Base-by-base conservation (phyloP, 2,113 vertebrate genomes). In the Holacanthus passer region DNA sequence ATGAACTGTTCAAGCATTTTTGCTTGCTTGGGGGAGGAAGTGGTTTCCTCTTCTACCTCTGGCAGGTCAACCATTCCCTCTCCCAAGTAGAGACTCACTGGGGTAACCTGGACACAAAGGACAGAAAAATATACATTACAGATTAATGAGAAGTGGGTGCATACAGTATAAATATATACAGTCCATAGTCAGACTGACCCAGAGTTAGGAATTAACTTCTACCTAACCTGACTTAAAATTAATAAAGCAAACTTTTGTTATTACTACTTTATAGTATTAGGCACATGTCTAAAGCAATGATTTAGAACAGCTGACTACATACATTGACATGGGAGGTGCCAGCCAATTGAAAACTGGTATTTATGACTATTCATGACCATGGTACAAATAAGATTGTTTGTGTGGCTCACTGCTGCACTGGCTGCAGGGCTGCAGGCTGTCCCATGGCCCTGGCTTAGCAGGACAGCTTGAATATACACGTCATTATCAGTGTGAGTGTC, bases 401-500 rank as follows among this genome's bases (percentile, higher is more conserved):
- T 55, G 59, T 64, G 13, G 39, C 92, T 92, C 66, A 89, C 85
- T 53, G 77, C 48, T 95, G 94, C 91, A 39, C 93, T 10, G 22
- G 93, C 81, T 92, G 86, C 39, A 62, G 65, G 65, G 79, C 22
- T 78, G 35, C 96, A 97, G 45, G 94, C 6, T 0, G 93, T 71
- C 39, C 96, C 97, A 3, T 96, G 95, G 59, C 97, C 97, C 69
- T 93, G 90, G 41, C 87, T 86, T 63, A 93, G 89, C 73, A 99
- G 87, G 35, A 94, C 84, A 1, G 77, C 80, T 91, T 99, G 98
- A 60, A 97, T 86, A 81, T 98, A 98, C 78, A 97, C 0, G 32
- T 99, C 97, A 8, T 96, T 75, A 17, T 96, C 84, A 1, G 97
- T 96, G 77, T 92, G 93, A 0, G 97, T 99, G 91, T 99, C 97